These are phyloP conservation scores for Heliocidaris erythrogramma DNA, from an alignment of 35 echinoderm and acorn worm species.

Conservation along the genomic window DNA sequence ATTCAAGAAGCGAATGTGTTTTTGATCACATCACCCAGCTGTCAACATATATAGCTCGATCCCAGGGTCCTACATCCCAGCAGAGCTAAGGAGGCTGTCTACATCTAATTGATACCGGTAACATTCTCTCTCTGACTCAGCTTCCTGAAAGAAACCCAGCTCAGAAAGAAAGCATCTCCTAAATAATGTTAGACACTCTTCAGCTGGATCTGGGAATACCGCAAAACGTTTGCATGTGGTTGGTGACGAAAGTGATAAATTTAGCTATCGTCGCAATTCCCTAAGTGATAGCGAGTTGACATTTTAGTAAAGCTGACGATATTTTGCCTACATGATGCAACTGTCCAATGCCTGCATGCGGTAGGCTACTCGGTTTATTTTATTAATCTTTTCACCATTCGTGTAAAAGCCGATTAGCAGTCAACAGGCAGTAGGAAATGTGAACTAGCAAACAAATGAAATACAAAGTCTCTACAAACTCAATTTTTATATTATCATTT, in stretches of 20 bases:
- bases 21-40: not conserved
- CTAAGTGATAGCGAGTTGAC: not conserved
- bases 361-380: not conserved
- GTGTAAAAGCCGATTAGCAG: too few species aligned
- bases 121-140: not conserved
- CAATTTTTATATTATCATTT: too few species aligned
- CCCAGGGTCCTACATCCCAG: not conserved
- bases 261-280: not conserved
- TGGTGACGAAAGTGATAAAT: not conserved
- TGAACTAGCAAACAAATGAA: too few species aligned
- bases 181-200: not conserved
- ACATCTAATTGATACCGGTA: constrained; percentile 11
- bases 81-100: not conserved
- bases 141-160: not conserved
- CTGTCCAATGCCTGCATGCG: not conserved
- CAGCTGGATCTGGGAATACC: not conserved
- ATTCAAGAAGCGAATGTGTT: not conserved
- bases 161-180: not conserved
- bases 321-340: not conserved
- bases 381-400: too few species aligned
- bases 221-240: not conserved
- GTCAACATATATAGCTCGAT: not conserved
- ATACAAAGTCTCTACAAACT: too few species aligned
- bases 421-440: too few species aligned
- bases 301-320: not conserved